A percentile compares a stretch with the other conserved stretches of the same genome.
Conservation (phyloP, 2,888 invertebrate species). For the Hydroisotoma schaefferi region DNA sequence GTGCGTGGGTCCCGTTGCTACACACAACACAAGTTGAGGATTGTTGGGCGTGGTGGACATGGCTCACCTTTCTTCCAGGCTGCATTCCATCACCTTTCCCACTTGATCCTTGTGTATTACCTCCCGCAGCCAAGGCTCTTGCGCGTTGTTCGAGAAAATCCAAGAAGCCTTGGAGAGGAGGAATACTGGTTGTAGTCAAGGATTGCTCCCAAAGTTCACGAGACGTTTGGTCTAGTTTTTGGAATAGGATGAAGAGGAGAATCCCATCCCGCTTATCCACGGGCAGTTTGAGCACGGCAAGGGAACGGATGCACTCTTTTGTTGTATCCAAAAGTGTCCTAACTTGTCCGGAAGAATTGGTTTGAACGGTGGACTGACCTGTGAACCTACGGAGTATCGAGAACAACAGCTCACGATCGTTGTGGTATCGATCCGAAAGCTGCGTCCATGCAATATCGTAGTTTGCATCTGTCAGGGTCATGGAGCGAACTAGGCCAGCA, state of each 20-base stretch:
- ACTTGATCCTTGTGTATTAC: too few relatives aligned
- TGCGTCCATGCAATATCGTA: constrained; percentile 28
- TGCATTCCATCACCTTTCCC: too few relatives aligned
- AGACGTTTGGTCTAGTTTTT: constrained; percentile 17
- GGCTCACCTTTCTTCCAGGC: too few relatives aligned
- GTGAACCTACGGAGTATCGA: constrained; percentile 14
- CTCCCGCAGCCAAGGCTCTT: constrained; percentile 16
- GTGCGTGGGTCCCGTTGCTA: neutral
- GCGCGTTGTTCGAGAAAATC: constrained; percentile 22
- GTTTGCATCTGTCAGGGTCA: constrained; percentile 23
- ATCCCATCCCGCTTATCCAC: constrained; percentile 10
- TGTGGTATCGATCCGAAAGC: constrained; percentile 21
- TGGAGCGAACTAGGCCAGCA: constrained; percentile 15
- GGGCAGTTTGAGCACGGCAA: constrained; percentile 9
- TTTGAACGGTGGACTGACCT: neutral
- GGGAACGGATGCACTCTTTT: constrained; percentile 15
- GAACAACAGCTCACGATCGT: constrained; percentile 24
- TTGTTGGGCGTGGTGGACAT: neutral
- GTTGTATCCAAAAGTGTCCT: constrained; percentile 22
- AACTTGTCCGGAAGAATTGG: constrained; percentile 9
- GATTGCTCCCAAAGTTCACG: constrained; percentile 21
- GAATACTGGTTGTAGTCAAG: constrained; percentile 13
- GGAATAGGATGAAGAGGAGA: constrained; percentile 9
- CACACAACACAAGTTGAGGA: constrained; percentile 7
- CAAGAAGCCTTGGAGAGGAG: neutral